A percentile compares a stretch with the other conserved stretches of the same genome.
Conservation (phyloP, 2,113 vertebrate species). For the Alethe diademata region DNA sequence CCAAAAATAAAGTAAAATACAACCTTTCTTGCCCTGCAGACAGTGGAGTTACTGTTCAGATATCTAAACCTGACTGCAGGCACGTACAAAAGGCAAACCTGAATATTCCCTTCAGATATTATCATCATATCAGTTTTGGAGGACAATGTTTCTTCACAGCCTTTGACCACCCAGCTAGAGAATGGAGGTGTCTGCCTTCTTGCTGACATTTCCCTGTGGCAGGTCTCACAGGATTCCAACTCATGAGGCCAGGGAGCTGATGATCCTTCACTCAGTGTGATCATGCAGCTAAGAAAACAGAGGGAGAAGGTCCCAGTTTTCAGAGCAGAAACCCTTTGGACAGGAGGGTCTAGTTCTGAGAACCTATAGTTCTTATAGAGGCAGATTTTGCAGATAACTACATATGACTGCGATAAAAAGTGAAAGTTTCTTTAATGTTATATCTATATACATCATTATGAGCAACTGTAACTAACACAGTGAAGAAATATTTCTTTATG, state of each 20-base stretch:
- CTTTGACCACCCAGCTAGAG: neutral
- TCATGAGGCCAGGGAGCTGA: neutral
- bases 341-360: neutral
- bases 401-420: neutral
- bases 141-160: neutral
- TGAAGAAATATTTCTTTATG: neutral
- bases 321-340: neutral
- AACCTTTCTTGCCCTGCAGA: neutral
- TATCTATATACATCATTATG: neutral
- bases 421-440: neutral
- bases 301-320: neutral
- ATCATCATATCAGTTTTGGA: neutral
- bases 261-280: neutral
- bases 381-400: neutral
- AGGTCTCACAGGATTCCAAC: neutral
- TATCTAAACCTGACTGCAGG: neutral
- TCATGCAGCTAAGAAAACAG: neutral
- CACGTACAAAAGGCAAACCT: neutral
- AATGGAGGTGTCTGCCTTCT: neutral
- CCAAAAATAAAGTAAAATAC: neutral
- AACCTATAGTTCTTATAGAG: neutral
- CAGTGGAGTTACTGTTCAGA: neutral
- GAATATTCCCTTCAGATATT: neutral
- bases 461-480: neutral
- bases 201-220: neutral